phyloP scores from a whole-genome alignment of 2,797 vertebrate genomes.

The Furcifer pardalis region DNA sequence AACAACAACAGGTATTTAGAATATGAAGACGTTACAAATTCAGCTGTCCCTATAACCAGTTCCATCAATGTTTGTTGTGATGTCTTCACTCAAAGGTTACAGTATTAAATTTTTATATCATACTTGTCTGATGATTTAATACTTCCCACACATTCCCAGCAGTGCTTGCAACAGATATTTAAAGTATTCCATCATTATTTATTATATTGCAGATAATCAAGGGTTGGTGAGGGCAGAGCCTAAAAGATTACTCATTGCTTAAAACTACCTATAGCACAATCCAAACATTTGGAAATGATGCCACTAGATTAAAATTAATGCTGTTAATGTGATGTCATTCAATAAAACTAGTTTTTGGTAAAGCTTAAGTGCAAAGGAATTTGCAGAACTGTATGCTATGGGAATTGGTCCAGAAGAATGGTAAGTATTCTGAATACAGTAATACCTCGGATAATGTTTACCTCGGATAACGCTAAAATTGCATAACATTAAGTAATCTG shows the following conservation, averaged over 20 bases:
- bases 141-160: background rate
- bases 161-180: background rate
- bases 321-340: too few relatives aligned
- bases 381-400: too few relatives aligned
- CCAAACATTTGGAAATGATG: too few relatives aligned
- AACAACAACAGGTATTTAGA: background rate
- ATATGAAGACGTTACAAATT: background rate
- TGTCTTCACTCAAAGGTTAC: background rate
- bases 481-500: too few relatives aligned
- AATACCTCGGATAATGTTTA: too few relatives aligned
- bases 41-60: conserved; percentile 21
- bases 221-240: background rate
- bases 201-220: background rate
- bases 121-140: background rate
- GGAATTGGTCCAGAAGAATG: too few relatives aligned
- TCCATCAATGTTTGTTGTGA: conserved; percentile 43
- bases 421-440: too few relatives aligned
- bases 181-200: background rate
- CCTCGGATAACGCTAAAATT: too few relatives aligned
- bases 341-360: too few relatives aligned
- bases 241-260: background rate
- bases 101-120: background rate
- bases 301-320: too few relatives aligned
- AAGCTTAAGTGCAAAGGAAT: too few relatives aligned
- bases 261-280: background rate